Base-by-base conservation (phyloP, 2,797 vertebrate species). In the Uromys caudimaculatus region DNA sequence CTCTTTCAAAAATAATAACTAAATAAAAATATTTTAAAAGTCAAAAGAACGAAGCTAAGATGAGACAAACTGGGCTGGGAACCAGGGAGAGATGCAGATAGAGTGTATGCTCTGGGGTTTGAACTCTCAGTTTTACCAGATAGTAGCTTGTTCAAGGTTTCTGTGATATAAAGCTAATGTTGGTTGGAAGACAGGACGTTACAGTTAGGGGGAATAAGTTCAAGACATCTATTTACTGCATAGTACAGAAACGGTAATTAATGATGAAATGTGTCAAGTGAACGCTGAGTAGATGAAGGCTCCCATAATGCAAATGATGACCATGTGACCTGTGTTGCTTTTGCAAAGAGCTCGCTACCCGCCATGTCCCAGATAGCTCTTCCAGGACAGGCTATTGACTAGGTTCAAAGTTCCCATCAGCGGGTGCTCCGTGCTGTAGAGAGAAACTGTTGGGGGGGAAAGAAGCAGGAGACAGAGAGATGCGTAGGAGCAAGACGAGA, bases 141-240 rank as follows among this genome's bases (percentile, higher is more conserved):
- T 60, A 83, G 10, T 2, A 62, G 38, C 58, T 56, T 41, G 87
- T 71, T 29, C 35, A 83, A 32, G n/a, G 75, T 78, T 93, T 95
- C 67, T 94, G 4, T 62, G 83, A 89, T 35, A 58, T 81, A 95
- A 92, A 92, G 62, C 35, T 73, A 71, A 95, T 58, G 62, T 69
- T 77, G 75, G 27, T 24, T 41, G n/a, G 44, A 56, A 19, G 11
- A 32, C 67, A 32, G 17, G 64, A 38, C 64, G 23, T 69, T 67
- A 32, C 23, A 24, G 0, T 50, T 44, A n/a, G 52, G 90, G 44
- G n/a, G 67, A 47, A 47, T 35, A 47, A 19, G 10, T 73, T 75
- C 11, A n/a, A 75, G 64, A 58, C 3, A 47, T 56, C n/a, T 56
- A 3, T 41, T 16, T 32, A 54, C 9, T 29, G 27, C 47, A 14